Evolutionary conservation across 2,888 invertebrate species (phyloP).

Genomic region (Drosophila sordidula): DNA sequence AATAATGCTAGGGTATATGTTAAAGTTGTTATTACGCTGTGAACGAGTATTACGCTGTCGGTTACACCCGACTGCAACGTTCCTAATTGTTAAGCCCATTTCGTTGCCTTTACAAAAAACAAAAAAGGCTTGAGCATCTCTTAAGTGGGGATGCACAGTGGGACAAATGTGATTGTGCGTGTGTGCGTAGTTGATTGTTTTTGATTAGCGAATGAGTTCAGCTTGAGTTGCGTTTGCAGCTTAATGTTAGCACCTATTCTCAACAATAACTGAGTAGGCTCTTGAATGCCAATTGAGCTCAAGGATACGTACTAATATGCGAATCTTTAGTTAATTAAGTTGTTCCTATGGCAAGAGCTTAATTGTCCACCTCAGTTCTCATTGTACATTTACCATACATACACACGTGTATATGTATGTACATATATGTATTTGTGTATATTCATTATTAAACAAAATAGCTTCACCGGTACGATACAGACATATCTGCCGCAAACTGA

Average conservation of each 20-base stretch:
- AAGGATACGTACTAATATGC: constrained; percentile 2
- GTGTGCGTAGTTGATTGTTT: constrained; percentile 3
- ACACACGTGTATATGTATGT: neutral
- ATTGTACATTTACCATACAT: neutral
- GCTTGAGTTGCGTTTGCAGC: constrained; percentile 5
- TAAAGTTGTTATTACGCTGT: too few species aligned
- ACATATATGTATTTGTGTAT: neutral
- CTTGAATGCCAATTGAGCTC: neutral
- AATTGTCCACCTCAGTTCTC: neutral
- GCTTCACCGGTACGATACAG: neutral
- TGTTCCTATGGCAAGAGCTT: neutral
- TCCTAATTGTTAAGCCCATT: constrained; percentile 14
- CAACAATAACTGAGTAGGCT: neutral
- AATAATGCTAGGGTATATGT: too few species aligned
- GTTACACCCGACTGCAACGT: too few species aligned
- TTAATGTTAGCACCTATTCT: neutral
- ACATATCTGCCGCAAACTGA: neutral
- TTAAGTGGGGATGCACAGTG: constrained; percentile 18
- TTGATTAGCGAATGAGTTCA: constrained; percentile 10
- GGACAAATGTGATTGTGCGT: constrained; percentile 3
- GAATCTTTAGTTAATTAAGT: neutral
- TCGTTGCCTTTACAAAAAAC: neutral
- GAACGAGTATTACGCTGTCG: too few species aligned
- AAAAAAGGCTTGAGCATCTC: constrained; percentile 3
- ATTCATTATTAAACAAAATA: neutral